A percentile compares a stretch with the other conserved stretches of the same genome.
Evolutionary conservation across 1,140 invertebrate genomes (phyloP).

Genomic region (Wasmannia auropunctata): DNA sequence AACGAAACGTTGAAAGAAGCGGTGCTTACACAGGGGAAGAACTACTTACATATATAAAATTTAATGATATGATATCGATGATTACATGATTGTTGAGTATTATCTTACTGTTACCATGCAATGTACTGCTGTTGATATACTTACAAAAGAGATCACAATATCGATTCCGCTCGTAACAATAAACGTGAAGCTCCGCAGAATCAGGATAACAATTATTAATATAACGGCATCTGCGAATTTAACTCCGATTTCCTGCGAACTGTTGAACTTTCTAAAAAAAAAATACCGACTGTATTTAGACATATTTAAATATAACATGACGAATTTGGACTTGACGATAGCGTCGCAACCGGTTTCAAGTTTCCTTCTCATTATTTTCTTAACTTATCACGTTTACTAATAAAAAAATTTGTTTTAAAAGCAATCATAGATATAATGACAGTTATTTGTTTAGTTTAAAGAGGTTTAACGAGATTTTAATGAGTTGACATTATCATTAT

Average conservation of each 20-base stretch:
- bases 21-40: not conserved
- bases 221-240: not conserved
- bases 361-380: not conserved
- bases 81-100: not conserved
- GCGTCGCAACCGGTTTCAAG: not conserved
- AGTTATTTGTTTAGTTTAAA: not conserved
- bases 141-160: not conserved
- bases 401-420: not conserved
- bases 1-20: not conserved
- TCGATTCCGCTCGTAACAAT: not conserved
- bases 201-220: not conserved
- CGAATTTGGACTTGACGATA: not conserved
- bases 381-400: not conserved
- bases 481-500: not conserved
- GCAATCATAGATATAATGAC: not conserved
- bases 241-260: not conserved
- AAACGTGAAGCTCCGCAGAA: not conserved
- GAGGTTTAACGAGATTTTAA: not conserved
- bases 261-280: not conserved
- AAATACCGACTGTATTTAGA: not conserved
- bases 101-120: not conserved
- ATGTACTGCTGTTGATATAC: not conserved
- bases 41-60: not conserved
- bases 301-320: not conserved
- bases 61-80: not conserved